Percentiles rank a stretch among this genome's conserved stretches.
Conservation (phyloP, 2,888 invertebrate species). For the Hirudinaria manillensis region DNA sequence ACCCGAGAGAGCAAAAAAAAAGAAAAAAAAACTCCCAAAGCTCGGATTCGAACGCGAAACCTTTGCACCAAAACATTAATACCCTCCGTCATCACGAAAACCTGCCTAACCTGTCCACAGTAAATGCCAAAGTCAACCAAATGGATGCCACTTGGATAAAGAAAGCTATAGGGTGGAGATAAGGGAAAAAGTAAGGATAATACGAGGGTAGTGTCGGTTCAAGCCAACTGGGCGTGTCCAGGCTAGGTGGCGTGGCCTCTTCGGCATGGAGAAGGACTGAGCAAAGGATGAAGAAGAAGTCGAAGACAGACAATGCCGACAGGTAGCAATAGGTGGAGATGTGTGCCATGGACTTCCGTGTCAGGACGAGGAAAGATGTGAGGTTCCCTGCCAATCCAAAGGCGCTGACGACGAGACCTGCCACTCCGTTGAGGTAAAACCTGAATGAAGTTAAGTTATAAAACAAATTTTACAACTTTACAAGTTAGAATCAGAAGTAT, state of each 20-base stretch:
- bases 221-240: conserved; percentile 35
- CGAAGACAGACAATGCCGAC: conserved; percentile 50
- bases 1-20: too few species aligned
- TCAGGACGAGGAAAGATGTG: conserved; percentile 49
- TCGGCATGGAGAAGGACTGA: conserved; percentile 47
- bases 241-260: conserved; percentile 42
- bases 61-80: too few species aligned
- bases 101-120: conserved; percentile 45
- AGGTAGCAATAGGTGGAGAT: conserved; percentile 53
- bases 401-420: conserved; percentile 48
- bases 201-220: conserved; percentile 43
- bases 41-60: too few species aligned
- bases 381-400: conserved; percentile 52
- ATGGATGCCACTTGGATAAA: conserved; percentile 52
- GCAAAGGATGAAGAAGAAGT: conserved; percentile 48
- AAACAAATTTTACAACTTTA: too few species aligned
- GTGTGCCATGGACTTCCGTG: conserved; percentile 45
- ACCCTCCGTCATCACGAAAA: too few species aligned
- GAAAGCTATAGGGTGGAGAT: conserved; percentile 49
- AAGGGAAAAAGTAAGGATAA: conserved; percentile 44
- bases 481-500: too few species aligned
- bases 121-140: conserved; percentile 53
- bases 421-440: conserved; percentile 50
- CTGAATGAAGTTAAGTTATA: not conserved
- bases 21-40: too few species aligned